A percentile compares a stretch with the other conserved stretches of the same genome.
These are phyloP conservation scores for Azemiops feae DNA, from an alignment of 2,113 vertebrate genomes.

Conservation along the genomic window DNA sequence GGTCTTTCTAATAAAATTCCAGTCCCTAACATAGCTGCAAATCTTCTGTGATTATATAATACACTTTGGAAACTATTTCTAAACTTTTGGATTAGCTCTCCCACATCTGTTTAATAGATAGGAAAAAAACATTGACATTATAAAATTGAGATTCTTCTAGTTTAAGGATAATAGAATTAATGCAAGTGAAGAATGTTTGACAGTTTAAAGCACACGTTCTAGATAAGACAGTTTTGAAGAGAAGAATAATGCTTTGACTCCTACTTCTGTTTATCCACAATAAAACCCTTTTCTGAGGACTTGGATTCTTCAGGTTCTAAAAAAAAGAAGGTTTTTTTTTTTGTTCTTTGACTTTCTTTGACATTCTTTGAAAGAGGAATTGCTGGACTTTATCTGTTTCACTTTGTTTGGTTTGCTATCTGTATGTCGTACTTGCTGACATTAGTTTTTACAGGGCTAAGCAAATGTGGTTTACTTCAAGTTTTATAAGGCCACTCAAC, in stretches of 20 bases:
- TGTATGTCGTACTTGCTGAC: neutral
- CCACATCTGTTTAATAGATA: neutral
- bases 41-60: neutral
- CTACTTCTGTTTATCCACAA: neutral
- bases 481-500: neutral
- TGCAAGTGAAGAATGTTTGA: neutral
- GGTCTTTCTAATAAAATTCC: neutral
- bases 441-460: neutral
- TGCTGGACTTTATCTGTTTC: neutral
- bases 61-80: neutral
- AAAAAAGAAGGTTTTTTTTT: neutral
- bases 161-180: neutral
- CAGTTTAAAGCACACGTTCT: neutral
- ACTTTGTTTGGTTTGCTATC: neutral
- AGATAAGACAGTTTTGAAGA: neutral
- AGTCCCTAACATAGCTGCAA: neutral
- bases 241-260: neutral
- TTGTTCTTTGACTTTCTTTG: neutral
- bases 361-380: neutral
- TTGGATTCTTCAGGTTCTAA: neutral
- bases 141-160: neutral
- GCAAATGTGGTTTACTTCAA: neutral
- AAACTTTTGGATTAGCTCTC: neutral
- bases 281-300: neutral
- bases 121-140: neutral